Base-by-base conservation (phyloP, 2,797 vertebrate genomes). In the Brachyalestes nurse region DNA sequence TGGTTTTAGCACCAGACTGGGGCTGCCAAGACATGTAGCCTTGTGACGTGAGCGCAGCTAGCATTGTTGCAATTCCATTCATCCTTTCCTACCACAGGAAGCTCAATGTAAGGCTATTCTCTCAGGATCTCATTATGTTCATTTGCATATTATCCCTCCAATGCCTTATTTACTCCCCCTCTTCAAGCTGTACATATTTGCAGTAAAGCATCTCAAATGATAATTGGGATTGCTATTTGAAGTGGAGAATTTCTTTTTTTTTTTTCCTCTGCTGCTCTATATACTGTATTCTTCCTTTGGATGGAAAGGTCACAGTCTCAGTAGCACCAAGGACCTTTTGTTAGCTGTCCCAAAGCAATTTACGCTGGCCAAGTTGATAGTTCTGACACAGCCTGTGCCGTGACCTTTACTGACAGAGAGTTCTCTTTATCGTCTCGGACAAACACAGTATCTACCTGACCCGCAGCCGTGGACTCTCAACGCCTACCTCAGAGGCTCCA, bases 401-500 rank as follows among this genome's bases (percentile, higher is more conserved):
- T 93, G 93, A 93, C 92, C 93, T 94, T 94, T 94, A 89, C 87
- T 88, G 84, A 88, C 89, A 87, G 86, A 90, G 90, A 87, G 55
- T 53, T 75, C 14, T 75, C 42, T 60, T 72, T n/a, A 65, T n/a
- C 47, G 25, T 69, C 62, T 69, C 16, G 28, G 77, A 79, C 61
- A 28, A 69, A 57, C n/a, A 71, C 53, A 55, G 42, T 70, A 64
- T 83, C 64, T 55, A 71, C 58, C 76, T 64, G 76, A 64, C 77
- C 25, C 34, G 62, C 42, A 25, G 28, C 10, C 16, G 17, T 6
- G 17, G 60, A 17, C 13, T 21, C 13, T 14, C 6, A 34, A 51
- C 16, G 1, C 64, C 38, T 66, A 9, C 34, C 17, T n/a, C 34
- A n/a, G 64, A n/a, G 10, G 17, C 2, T 42, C 64, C 38, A 10